Conservation (phyloP, 2,113 vertebrate species). For the Cyprinodon brontotheroides region DNA sequence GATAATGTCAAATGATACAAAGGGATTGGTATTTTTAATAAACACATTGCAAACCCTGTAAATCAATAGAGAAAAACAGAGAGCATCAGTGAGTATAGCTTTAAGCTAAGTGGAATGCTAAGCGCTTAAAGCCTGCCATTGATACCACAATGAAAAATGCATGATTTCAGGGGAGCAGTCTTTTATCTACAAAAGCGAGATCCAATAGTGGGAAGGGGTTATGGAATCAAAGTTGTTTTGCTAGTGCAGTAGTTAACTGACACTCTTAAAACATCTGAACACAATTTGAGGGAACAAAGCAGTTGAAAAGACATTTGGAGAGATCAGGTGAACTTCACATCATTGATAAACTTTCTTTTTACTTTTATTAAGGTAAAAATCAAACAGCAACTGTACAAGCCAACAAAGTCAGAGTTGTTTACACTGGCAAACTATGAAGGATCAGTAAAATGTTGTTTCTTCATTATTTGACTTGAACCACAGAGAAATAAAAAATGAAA, state of each 20-base stretch:
- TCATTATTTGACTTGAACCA: conserved; percentile 44
- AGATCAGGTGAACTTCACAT: conserved; percentile 68
- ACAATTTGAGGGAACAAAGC: conserved; percentile 68
- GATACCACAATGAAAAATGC: conserved; percentile 83
- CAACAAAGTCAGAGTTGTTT: conserved; percentile 65
- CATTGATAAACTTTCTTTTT: conserved; percentile 70
- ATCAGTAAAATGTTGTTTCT: conserved; percentile 30
- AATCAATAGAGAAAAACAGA: conserved; percentile 85
- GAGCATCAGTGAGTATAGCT: conserved; percentile 83
- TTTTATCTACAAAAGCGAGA: conserved; percentile 80
- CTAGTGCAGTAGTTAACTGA: not conserved
- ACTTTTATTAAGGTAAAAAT: conserved; percentile 51
- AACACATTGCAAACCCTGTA: conserved; percentile 72
- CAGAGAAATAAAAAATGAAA: conserved; percentile 34
- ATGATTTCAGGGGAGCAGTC: conserved; percentile 75
- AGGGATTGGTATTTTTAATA: conserved; percentile 74
- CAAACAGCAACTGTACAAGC: conserved; percentile 66
- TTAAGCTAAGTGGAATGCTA: conserved; percentile 80
- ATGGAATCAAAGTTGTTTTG: conserved; percentile 79
- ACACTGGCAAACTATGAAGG: conserved; percentile 44
- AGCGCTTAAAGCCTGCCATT: conserved; percentile 81
- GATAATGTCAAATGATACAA: conserved; percentile 76
- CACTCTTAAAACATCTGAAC: conserved; percentile 1
- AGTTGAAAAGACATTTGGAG: conserved; percentile 64
- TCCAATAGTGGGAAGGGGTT: conserved; percentile 81